Evolutionary conservation across 2,113 vertebrate species (phyloP).

Genomic region (Cygnus buccinator): DNA sequence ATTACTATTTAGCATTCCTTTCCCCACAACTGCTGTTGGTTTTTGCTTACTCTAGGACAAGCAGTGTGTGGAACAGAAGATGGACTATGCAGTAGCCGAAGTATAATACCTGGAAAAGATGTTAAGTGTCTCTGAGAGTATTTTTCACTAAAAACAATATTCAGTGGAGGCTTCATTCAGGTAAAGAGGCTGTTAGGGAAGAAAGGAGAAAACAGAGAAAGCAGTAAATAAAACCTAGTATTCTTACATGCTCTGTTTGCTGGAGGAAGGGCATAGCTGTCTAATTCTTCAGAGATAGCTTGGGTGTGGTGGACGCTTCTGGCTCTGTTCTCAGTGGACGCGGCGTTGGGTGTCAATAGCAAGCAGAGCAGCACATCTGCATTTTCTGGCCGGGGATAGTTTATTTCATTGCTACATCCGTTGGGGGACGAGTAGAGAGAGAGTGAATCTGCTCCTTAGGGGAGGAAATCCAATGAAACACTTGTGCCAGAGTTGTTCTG

Average conservation of each 20-base stretch:
- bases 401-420: constrained; percentile 59
- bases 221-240: neutral
- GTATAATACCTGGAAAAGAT: neutral
- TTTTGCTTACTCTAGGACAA: neutral
- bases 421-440: constrained; percentile 18
- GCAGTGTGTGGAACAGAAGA: neutral
- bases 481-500: constrained; percentile 20
- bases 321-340: neutral
- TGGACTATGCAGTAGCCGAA: neutral
- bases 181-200: neutral
- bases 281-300: constrained; percentile 9
- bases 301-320: constrained; percentile 39
- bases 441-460: constrained; percentile 51
- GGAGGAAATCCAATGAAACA: constrained; percentile 16
- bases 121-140: neutral
- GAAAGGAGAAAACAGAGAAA: neutral
- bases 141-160: neutral
- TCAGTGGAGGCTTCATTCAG: neutral
- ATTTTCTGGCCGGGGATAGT: constrained; percentile 43
- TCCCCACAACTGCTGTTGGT: neutral
- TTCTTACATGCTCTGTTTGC: neutral
- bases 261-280: neutral
- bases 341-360: constrained; percentile 19
- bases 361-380: constrained; percentile 57
- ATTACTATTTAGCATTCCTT: neutral